Conservation (phyloP, 35 echinoderm and acorn worm species). For the Hemicentrotus pulcherrimus region DNA sequence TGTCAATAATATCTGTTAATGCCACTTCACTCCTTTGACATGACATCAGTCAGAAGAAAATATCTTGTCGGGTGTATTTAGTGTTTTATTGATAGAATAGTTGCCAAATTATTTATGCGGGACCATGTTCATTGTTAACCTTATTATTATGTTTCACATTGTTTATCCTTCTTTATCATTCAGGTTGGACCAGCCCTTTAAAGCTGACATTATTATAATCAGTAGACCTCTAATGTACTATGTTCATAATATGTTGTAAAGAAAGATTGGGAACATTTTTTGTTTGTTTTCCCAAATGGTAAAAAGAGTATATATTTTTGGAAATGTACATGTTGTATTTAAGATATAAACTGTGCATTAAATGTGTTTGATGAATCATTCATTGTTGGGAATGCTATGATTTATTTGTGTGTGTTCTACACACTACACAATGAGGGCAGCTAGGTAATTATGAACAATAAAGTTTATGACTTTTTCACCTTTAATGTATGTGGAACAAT, state of each 20-base stretch:
- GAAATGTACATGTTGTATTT: background rate
- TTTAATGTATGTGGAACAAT: background rate
- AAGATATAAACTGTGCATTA: background rate
- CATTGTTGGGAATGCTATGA: background rate
- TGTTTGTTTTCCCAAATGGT: background rate
- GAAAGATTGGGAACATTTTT: background rate
- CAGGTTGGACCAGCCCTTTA: no score
- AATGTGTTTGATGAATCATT: background rate
- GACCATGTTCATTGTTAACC: no score
- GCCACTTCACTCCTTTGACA: no score
- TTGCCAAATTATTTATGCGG: no score
- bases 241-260: background rate
- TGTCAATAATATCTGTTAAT: no score
- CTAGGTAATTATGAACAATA: background rate
- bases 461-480: background rate
- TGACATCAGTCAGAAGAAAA: no score
- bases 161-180: no score
- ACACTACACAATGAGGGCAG: background rate
- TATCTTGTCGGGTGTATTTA: no score
- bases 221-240: background rate
- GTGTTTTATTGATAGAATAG: no score
- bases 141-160: no score
- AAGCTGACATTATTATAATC: background rate
- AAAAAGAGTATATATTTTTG: conserved; percentile 10
- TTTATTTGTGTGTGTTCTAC: background rate